These are phyloP conservation scores for Limnothrissa miodon DNA, from an alignment of 2,113 vertebrate species.

Conservation along the genomic window DNA sequence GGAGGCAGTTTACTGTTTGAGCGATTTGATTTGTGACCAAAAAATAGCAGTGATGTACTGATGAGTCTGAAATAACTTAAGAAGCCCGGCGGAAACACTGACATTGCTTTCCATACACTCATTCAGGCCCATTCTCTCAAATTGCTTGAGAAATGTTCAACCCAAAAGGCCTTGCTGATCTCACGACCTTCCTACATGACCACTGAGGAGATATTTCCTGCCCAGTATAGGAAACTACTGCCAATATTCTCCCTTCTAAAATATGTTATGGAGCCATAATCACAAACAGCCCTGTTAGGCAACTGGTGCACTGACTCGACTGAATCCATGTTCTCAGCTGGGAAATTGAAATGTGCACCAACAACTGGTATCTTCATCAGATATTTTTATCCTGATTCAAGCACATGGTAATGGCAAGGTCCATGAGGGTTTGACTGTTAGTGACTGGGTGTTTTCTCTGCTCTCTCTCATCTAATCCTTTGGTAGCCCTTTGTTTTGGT, in stretches of 20 bases:
- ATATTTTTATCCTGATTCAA: neutral
- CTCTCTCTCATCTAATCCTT: neutral
- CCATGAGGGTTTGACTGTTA: neutral
- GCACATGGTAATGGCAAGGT: too few species aligned
- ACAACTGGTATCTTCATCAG: neutral
- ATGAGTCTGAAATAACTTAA: neutral
- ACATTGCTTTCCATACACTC: neutral
- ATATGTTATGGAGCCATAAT: slow-evolving; percentile 53
- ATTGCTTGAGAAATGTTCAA: slow-evolving; percentile 27
- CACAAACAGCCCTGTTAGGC: neutral
- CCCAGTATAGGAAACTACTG: slow-evolving; percentile 57
- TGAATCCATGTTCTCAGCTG: neutral
- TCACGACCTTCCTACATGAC: neutral
- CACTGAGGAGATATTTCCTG: slow-evolving; percentile 53
- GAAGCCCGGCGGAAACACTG: neutral
- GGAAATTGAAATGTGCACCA: neutral
- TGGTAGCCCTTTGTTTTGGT: neutral
- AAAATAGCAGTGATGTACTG: neutral
- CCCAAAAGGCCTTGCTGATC: neutral
- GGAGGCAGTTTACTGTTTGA: slow-evolving; percentile 11
- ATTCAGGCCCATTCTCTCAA: slow-evolving; percentile 23
- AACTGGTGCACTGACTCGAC: neutral
- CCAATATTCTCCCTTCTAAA: slow-evolving; percentile 42
- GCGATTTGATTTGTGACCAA: slow-evolving; percentile 17
- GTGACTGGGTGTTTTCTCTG: neutral